These are phyloP conservation scores for Drosophila bocki DNA, from an alignment of 1,140 invertebrate genomes.

Conservation along the genomic window DNA sequence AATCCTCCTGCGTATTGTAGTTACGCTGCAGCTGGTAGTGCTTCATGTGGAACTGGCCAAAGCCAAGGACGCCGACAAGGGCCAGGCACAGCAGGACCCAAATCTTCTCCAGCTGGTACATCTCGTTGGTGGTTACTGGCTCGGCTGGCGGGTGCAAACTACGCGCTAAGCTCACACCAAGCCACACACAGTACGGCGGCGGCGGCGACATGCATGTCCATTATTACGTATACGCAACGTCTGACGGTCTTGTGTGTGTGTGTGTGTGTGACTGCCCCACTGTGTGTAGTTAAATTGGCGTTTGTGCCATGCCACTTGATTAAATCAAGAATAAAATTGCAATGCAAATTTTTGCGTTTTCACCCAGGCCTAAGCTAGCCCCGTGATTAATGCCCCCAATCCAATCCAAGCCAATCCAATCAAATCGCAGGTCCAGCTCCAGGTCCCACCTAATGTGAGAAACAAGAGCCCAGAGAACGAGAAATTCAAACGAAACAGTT, in stretches of 20 bases:
- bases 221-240: conserved; percentile 77
- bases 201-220: background rate
- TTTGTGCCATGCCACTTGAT: conserved; percentile 70
- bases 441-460: conserved; percentile 4
- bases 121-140: conserved; percentile 13
- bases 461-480: conserved; percentile 22
- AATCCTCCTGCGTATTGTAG: conserved; percentile 70
- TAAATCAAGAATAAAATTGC: conserved; percentile 79
- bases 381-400: conserved; percentile 50
- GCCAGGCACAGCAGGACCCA: conserved; percentile 45
- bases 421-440: background rate
- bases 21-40: conserved; percentile 74
- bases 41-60: conserved; percentile 82
- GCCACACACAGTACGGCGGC: conserved; percentile 27
- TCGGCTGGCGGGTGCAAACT: conserved; percentile 66
- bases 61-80: conserved; percentile 55
- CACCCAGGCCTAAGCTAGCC: conserved; percentile 30
- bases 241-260: conserved; percentile 5
- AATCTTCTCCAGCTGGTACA: conserved; percentile 61
- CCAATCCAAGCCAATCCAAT: conserved; percentile 12
- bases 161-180: conserved; percentile 78
- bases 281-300: conserved; percentile 61
- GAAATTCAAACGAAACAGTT: conserved; percentile 46
- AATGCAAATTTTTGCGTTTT: conserved; percentile 76
- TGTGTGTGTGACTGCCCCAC: conserved; percentile 10